Conservation (phyloP, 2,888 invertebrate genomes). For the Chrysina gloriosa region DNA sequence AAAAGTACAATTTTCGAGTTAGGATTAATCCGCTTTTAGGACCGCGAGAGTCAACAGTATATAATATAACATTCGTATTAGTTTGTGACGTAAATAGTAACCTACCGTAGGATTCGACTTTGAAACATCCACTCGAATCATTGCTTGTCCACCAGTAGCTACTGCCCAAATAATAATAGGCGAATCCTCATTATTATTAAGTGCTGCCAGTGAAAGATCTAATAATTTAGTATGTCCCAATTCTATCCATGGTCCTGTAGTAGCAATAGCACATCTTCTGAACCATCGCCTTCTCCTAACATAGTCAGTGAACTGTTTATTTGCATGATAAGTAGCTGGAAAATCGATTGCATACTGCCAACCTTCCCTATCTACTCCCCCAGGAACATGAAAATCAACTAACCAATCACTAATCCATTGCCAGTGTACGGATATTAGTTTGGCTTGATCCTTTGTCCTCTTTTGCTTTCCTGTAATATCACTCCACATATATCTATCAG, state of each 20-base stretch:
- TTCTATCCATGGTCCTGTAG: constrained; percentile 90
- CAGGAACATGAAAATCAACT: constrained; percentile 90
- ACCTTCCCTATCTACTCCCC: constrained; percentile 90
- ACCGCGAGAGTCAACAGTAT: too few relatives aligned
- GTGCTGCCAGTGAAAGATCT: constrained; percentile 74
- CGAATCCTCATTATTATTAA: constrained; percentile 65
- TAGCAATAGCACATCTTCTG: constrained; percentile 83
- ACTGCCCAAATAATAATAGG: constrained; percentile 83
- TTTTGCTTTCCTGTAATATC: constrained; percentile 87
- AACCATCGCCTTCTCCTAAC: constrained; percentile 85
- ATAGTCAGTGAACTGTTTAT: constrained; percentile 89
- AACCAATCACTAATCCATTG: constrained; percentile 94
- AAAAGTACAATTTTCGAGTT: too few relatives aligned
- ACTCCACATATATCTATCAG: constrained; percentile 82
- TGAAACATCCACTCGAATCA: constrained; percentile 83
- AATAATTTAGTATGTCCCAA: constrained; percentile 87
- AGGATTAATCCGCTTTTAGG: too few relatives aligned
- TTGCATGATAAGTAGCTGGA: constrained; percentile 86
- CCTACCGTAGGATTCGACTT: constrained; percentile 78
- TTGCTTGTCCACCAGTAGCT: constrained; percentile 86
- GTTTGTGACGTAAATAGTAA: too few relatives aligned
- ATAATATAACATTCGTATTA: too few relatives aligned
- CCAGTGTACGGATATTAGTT: constrained; percentile 87
- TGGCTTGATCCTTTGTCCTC: constrained; percentile 86
- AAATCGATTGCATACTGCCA: constrained; percentile 97